A percentile compares a stretch with the other conserved stretches of the same genome.
These are phyloP conservation scores for Watsonalla binaria DNA, from an alignment of 2,888 invertebrate genomes.

Conservation along the genomic window DNA sequence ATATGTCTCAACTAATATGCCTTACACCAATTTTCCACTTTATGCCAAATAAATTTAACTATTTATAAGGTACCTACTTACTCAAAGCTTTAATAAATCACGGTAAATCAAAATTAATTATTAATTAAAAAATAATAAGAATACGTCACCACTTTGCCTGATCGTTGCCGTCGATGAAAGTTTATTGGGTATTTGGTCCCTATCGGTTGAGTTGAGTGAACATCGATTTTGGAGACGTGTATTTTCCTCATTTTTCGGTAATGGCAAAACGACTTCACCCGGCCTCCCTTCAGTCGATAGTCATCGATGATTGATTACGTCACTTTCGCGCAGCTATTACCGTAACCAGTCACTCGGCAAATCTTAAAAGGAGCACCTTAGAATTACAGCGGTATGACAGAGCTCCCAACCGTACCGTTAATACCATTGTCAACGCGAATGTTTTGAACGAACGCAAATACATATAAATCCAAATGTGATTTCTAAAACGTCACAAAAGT, in stretches of 20 bases:
- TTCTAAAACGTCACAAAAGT: conserved; percentile 4
- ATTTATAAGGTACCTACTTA: too few relatives aligned
- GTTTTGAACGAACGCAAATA: conserved; percentile 4
- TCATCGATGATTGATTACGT: conserved; percentile 50
- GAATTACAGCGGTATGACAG: conserved; percentile 15
- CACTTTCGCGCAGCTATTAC: conserved; percentile 40
- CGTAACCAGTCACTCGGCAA: conserved; percentile 43
- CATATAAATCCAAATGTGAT: conserved; percentile 3
- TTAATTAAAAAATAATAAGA: background rate
- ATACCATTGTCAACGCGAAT: conserved; percentile 5
- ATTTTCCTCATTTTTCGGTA: conserved; percentile 40
- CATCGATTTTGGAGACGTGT: conserved; percentile 26
- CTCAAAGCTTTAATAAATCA: too few relatives aligned
- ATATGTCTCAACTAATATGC: too few relatives aligned
- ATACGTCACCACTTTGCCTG: conserved; percentile 17
- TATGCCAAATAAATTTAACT: too few relatives aligned
- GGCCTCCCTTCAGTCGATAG: conserved; percentile 33
- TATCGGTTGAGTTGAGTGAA: conserved; percentile 24
- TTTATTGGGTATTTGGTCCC: conserved; percentile 17
- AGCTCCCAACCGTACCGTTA: conserved; percentile 7
- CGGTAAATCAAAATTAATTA: background rate
- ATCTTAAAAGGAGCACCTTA: conserved; percentile 36
- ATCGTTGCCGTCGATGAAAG: conserved; percentile 13
- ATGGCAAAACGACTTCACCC: conserved; percentile 34
- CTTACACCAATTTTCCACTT: too few relatives aligned